Base-by-base conservation (phyloP, 2,888 invertebrate species). In the Drosophila robusta region DNA sequence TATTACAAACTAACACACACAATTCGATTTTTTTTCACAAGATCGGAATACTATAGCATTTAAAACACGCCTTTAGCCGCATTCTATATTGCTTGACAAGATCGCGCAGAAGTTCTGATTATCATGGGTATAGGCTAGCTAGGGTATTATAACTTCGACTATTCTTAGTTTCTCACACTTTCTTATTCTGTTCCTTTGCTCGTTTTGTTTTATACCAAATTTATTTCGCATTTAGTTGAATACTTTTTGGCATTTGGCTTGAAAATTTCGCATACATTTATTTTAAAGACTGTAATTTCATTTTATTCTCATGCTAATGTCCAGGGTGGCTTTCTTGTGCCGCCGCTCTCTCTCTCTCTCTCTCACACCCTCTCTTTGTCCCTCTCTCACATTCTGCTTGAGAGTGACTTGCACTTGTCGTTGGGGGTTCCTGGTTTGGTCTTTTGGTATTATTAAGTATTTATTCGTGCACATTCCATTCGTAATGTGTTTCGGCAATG, bases 151-250 rank as follows among this genome's bases (percentile, higher is more conserved):
- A 6, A 9, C 12, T 63, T 63, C 60, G 41, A 18, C 9, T 12
- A 56, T 7, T 11, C 5, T 18, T 7, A 2, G 22, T 11, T n/a
- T 52, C 3, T 39, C 3, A 4, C 34, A 34, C 2, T 12, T 24
- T 44, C 14, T 51, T 50, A 14, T 18, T 26, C 9, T 29, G 52
- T 11, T 55, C 34, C 65, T 52, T 38, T 54, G 71, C 41, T 70
- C 69, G 74, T 71, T 85, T 79, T 83, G 78, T 78, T 70, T 80
- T 77, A 73, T 73, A 78, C 63, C 82, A 80, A 86, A 85, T 85
- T 85, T 84, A 86, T 85, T 86, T 85, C 86, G 68, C 86, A 85
- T 86, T 85, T 84, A 81, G 81, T 74, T 86, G 86, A 85, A 85
- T 85, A 80, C 84, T 85, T 84, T 84, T 78, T 81, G 71, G 75